Conservation (phyloP, 37 sponge, comb jelly and placozoan species). For the Eunapius fragilis region DNA sequence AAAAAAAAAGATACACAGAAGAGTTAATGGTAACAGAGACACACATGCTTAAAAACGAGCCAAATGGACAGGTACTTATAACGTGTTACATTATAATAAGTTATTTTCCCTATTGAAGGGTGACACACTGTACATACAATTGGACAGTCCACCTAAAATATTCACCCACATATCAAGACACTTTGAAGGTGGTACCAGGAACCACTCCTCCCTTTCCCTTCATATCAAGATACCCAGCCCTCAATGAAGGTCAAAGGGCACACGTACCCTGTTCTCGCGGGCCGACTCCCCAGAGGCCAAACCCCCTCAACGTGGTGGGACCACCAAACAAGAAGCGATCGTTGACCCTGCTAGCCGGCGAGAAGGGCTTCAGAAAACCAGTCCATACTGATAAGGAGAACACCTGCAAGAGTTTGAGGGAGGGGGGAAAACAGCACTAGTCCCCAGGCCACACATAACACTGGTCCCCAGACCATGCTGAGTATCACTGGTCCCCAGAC, state of each 20-base stretch:
- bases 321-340: constrained; percentile 87
- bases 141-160: no score
- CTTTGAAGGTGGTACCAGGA: no score
- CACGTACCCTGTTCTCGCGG: constrained; percentile 60
- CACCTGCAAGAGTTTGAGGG: constrained; percentile 13
- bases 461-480: background rate
- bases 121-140: no score
- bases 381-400: constrained; percentile 60
- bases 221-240: background rate
- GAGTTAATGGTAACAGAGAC: no score
- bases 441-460: no score
- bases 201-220: no score
- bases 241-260: background rate
- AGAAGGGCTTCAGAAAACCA: constrained; percentile 50
- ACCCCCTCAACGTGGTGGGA: constrained; percentile 80
- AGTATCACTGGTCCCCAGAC: background rate
- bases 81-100: no score
- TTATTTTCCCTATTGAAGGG: no score
- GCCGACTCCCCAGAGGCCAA: constrained; percentile 87
- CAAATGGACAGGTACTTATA: no score
- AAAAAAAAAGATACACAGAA: no score
- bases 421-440: background rate
- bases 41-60: no score
- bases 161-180: no score
- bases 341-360: constrained; percentile 38